Percentiles rank a stretch among this genome's conserved stretches.
phyloP scores from a whole-genome alignment of 2,113 vertebrate species.

The Ciconia stormi region DNA sequence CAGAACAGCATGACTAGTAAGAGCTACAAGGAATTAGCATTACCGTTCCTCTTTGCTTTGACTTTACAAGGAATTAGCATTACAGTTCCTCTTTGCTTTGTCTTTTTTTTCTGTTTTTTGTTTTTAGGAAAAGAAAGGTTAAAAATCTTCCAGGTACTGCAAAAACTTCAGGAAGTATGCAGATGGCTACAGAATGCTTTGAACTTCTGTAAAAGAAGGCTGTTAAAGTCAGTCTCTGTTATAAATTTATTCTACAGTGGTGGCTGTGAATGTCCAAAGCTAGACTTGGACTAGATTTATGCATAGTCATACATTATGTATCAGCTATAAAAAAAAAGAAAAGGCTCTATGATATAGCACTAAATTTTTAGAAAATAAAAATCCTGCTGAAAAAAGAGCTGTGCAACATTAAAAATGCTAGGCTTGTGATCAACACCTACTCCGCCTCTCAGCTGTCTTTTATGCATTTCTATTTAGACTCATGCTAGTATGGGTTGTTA shows the following conservation, averaged over 20 bases:
- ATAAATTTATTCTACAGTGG: constrained; percentile 54
- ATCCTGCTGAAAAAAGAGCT: constrained; percentile 50
- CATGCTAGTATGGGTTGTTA: not conserved
- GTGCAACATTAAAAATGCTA: constrained; percentile 5
- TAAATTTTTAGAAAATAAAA: constrained; percentile 68
- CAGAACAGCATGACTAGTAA: not conserved
- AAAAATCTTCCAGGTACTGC: not conserved
- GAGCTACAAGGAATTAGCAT: not conserved
- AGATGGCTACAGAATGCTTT: constrained; percentile 1
- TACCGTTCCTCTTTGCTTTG: not conserved
- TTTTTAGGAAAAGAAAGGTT: not conserved
- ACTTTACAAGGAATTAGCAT: not conserved
- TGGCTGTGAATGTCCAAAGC: constrained; percentile 50
- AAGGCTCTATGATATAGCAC: constrained; percentile 43
- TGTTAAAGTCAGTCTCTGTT: constrained; percentile 42
- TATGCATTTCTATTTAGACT: not conserved
- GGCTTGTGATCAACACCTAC: constrained; percentile 10
- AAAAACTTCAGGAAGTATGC: not conserved
- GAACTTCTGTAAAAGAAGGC: not conserved
- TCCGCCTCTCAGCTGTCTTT: constrained; percentile 6
- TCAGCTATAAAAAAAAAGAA: constrained; percentile 36
- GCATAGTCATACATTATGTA: constrained; percentile 59
- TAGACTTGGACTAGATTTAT: constrained; percentile 57
- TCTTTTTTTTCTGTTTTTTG: too few species aligned
- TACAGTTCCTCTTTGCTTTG: not conserved